Evolutionary conservation across 2,113 vertebrate genomes (phyloP).

Genomic region (Sporophila hypoxantha): DNA sequence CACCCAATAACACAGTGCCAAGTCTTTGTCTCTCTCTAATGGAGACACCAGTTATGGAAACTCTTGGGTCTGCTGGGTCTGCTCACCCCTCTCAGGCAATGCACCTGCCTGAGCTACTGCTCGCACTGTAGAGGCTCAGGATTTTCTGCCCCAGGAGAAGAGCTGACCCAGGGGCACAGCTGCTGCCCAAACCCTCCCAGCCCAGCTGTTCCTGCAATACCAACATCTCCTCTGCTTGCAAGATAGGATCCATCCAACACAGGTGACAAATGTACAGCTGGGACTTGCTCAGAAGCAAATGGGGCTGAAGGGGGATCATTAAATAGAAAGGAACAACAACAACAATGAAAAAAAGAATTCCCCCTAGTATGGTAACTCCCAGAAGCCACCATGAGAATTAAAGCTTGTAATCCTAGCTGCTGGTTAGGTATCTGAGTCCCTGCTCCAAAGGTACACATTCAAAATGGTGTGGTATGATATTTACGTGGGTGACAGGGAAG

Average conservation of each 20-base stretch:
- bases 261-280: not conserved
- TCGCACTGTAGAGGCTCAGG: not conserved
- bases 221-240: not conserved
- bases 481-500: not conserved
- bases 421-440: not conserved
- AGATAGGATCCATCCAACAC: not conserved
- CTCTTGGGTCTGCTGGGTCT: not conserved
- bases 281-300: not conserved
- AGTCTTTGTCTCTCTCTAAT: not conserved
- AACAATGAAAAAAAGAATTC: not conserved
- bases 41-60: not conserved
- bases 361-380: not conserved
- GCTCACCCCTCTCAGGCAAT: not conserved
- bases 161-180: not conserved
- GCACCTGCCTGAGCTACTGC: not conserved
- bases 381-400: not conserved
- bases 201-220: not conserved
- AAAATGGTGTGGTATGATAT: not conserved
- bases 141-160: not conserved
- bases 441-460: not conserved
- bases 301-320: not conserved
- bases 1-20: not conserved
- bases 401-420: not conserved
- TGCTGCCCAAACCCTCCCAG: not conserved
- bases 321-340: not conserved